These are phyloP conservation scores for Stichodactyla mertensii DNA, from an alignment of 64 coral and sea anemone species.

Conservation along the genomic window DNA sequence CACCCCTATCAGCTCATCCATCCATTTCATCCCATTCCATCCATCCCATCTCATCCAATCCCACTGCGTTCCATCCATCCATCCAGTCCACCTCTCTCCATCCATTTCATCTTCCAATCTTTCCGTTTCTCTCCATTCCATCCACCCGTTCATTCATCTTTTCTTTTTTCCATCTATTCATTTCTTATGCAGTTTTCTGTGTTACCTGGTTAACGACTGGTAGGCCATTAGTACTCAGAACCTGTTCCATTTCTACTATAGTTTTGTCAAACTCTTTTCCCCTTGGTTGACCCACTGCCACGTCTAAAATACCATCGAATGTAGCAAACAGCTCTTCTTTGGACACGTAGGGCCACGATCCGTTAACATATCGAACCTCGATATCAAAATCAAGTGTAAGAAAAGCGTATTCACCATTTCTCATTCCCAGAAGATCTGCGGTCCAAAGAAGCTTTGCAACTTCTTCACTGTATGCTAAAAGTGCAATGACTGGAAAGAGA, in stretches of 20 bases:
- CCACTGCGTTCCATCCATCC: neutral
- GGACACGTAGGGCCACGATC: conserved; percentile 38
- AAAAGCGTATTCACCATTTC: conserved; percentile 71
- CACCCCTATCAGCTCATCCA: too few relatives aligned
- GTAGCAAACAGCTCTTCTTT: conserved; percentile 43
- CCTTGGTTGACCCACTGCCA: conserved; percentile 46
- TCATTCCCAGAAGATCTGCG: conserved; percentile 64
- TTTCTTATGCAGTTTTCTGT: neutral
- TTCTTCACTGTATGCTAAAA: conserved; percentile 51
- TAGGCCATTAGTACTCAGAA: conserved; percentile 34
- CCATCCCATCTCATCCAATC: neutral
- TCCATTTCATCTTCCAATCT: neutral
- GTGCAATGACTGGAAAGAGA: conserved; percentile 52
- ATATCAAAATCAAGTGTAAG: conserved; percentile 74
- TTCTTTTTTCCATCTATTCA: neutral
- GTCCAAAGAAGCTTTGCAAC: conserved; percentile 64
- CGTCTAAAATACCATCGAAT: conserved; percentile 77
- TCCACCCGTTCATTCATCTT: neutral
- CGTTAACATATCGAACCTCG: conserved; percentile 11
- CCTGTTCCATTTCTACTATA: neutral
- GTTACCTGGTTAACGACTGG: conserved; percentile 28
- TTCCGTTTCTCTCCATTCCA: neutral
- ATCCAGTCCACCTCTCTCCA: neutral
- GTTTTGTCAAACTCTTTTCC: conserved; percentile 8
- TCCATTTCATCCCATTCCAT: neutral